Conservation (phyloP, 2,888 invertebrate genomes). For the Heliconius charithonia region DNA sequence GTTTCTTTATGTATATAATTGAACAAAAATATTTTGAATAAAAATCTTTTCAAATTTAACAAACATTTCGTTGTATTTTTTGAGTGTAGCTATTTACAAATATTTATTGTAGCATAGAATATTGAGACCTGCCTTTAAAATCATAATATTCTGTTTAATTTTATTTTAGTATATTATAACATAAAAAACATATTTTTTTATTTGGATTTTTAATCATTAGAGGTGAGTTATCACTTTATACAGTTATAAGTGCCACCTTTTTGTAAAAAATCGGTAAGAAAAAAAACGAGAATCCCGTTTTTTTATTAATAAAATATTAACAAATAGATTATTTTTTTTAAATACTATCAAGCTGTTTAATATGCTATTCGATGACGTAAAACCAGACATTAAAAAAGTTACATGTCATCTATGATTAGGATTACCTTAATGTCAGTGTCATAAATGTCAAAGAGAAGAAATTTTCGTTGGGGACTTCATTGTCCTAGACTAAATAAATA, state of each 20-base stretch:
- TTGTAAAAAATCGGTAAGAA: background rate
- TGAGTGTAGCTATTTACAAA: background rate
- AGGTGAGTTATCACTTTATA: background rate
- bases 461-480: conserved; percentile 27
- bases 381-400: background rate
- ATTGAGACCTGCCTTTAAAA: background rate
- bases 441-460: conserved; percentile 28
- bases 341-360: background rate
- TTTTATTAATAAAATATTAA: background rate
- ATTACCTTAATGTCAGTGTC: conserved; percentile 5
- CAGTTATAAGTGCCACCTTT: background rate
- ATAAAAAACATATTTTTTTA: no score
- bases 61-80: no score
- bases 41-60: no score
- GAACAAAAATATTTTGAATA: no score
- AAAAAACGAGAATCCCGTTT: background rate
- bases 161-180: background rate
- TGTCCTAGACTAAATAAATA: conserved; percentile 32
- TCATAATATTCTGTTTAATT: background rate
- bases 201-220: no score
- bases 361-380: background rate
- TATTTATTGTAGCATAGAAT: background rate
- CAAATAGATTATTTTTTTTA: background rate
- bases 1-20: background rate
- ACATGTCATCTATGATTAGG: background rate